These are phyloP conservation scores for Caiman crocodilus DNA, from an alignment of 2,797 vertebrate genomes.

Conservation along the genomic window DNA sequence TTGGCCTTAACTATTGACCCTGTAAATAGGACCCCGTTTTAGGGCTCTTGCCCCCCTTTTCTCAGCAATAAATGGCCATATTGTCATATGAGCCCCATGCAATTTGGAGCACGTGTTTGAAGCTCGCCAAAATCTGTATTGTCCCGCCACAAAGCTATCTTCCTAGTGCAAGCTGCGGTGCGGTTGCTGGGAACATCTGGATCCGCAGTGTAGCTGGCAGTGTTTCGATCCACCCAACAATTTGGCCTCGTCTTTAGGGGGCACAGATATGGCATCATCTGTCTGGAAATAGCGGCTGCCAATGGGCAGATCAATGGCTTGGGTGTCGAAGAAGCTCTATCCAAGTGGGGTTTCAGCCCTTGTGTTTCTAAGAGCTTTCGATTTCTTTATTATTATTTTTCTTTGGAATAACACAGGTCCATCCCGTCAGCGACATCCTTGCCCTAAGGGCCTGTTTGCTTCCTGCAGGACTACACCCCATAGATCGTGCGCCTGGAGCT, in stretches of 20 bases:
- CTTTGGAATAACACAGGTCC: neutral
- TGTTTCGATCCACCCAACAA: neutral
- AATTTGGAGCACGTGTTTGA: neutral
- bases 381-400: neutral
- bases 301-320: neutral
- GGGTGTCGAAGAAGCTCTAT: neutral
- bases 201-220: neutral
- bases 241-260: neutral
- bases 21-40: neutral
- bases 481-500: no score
- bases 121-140: neutral
- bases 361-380: no score
- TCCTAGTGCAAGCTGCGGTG: no score
- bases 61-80: neutral
- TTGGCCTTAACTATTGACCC: neutral
- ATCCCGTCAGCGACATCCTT: neutral
- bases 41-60: conserved; percentile 2
- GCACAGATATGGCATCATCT: neutral
- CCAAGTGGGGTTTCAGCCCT: neutral
- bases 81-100: neutral
- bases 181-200: no score
- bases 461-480: neutral
- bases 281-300: neutral
- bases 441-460: neutral
- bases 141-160: neutral